These are phyloP conservation scores for Microvelia longipes DNA, from an alignment of 1,140 invertebrate genomes.

Conservation along the genomic window DNA sequence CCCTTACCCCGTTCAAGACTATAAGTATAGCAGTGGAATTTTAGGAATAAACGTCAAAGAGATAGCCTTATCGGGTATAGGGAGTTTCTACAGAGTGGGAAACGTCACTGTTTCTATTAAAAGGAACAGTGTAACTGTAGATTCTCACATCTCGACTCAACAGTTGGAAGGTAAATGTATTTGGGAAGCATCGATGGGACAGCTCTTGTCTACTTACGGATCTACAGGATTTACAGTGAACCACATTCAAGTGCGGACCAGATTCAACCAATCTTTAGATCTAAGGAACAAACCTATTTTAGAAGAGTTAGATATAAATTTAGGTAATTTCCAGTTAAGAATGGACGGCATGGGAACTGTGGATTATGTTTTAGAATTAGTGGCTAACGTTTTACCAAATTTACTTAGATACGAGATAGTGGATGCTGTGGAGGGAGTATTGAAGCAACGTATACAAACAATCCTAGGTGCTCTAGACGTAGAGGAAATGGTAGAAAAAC, in stretches of 20 bases:
- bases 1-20: constrained; percentile 46
- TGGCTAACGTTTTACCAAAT: constrained; percentile 63
- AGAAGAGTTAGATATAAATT: constrained; percentile 54
- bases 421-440: constrained; percentile 58
- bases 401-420: constrained; percentile 67
- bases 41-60: constrained; percentile 42
- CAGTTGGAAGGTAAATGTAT: constrained; percentile 53
- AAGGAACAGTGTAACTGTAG: constrained; percentile 46
- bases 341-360: constrained; percentile 57
- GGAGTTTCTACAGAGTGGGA: constrained; percentile 63
- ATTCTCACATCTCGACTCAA: constrained; percentile 60
- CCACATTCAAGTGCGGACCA: constrained; percentile 41
- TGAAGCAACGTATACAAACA: constrained; percentile 48
- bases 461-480: constrained; percentile 54
- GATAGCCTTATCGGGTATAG: constrained; percentile 59
- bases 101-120: constrained; percentile 54
- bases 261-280: constrained; percentile 56
- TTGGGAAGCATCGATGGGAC: constrained; percentile 56
- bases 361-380: constrained; percentile 65
- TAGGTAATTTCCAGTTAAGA: constrained; percentile 66
- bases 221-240: constrained; percentile 56
- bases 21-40: constrained; percentile 49
- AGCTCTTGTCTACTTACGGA: constrained; percentile 49
- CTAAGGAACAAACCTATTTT: constrained; percentile 52
- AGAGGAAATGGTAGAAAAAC: constrained; percentile 50